Evolutionary conservation across 2,797 vertebrate genomes (phyloP), one percentile per base, ranked within the genome.

Genomic region (Typhlichthys subterraneus): DNA sequence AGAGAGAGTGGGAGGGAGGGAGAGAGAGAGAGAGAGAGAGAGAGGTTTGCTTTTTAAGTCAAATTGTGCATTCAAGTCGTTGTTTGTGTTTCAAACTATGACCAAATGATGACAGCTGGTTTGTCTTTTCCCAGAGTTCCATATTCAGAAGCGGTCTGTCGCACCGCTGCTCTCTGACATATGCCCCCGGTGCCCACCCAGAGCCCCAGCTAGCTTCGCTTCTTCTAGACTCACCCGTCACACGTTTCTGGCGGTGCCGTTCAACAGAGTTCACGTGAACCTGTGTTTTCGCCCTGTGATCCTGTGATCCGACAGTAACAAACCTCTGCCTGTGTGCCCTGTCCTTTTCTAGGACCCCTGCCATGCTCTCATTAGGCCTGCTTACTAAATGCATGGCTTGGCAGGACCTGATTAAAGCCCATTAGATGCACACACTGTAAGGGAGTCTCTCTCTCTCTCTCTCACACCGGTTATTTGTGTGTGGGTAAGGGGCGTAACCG

Each of bases 361-460:
- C 63, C 63, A 61, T 60, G 70, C 66, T 79, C 79, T 87, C 75
- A 79, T 89, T 83, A 82, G 73, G 66, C 73, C 54, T 57, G 63
- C 64, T 72, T 64, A 69, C 72, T 72, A 76, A 72, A 72, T 53
- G 42, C 57, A 65, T 63, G 63, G 71, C 57, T 47, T 48, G 17
- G 62, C 29, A 51, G 64, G 76, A 71, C 68, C 71, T 87, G 76
- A 69, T 88, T 85, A 88, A 56, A 79, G 74, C 74, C 65, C 61
- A 76, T 83, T 82, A 83, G 79, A 82, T 64, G 75, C 79, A 73
- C 59, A 57, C 80, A 81, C 77, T 72, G 67, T 77, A 80, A 73
- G 71, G 64, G 57, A 11, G 76, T 58, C 42, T 74, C 57, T 66
- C 33, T 38, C 33, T 5, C 33, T 38, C 33, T 19, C 19, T 19